These are phyloP conservation scores for Toxotes chatareus DNA, from an alignment of 2,113 vertebrate genomes.

Conservation along the genomic window DNA sequence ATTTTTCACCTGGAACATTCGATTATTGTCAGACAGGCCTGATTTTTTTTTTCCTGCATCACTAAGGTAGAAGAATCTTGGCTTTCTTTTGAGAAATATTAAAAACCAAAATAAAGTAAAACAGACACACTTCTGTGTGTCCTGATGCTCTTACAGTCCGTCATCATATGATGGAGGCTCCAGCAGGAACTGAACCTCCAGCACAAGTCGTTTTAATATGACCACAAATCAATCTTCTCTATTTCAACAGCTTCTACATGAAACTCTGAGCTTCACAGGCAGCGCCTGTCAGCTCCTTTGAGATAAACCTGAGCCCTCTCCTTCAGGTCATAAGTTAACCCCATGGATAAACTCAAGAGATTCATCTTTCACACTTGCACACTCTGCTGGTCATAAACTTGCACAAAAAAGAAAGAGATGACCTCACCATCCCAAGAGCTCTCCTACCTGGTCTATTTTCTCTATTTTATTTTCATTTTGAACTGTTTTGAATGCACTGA, in stretches of 20 bases:
- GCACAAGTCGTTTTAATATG: constrained; percentile 8
- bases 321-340: neutral
- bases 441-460: too few species aligned
- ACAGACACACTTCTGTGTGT: neutral
- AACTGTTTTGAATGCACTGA: neutral
- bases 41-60: too few species aligned
- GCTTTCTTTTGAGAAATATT: neutral
- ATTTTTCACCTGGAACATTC: neutral
- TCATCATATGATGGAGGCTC: neutral
- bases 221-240: constrained; percentile 43
- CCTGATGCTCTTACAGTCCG: neutral
- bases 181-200: constrained; percentile 10
- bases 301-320: neutral
- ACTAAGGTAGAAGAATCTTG: neutral
- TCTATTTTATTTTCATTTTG: too few species aligned
- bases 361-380: neutral
- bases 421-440: neutral
- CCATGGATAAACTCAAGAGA: neutral
- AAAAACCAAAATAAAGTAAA: neutral
- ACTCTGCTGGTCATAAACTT: neutral
- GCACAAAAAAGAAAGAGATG: neutral
- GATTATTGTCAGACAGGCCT: too few species aligned
- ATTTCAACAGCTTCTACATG: constrained; percentile 12
- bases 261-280: constrained; percentile 5
- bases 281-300: neutral